Conservation (phyloP, 2,888 invertebrate genomes). For the Anoplius nigerrimus region DNA sequence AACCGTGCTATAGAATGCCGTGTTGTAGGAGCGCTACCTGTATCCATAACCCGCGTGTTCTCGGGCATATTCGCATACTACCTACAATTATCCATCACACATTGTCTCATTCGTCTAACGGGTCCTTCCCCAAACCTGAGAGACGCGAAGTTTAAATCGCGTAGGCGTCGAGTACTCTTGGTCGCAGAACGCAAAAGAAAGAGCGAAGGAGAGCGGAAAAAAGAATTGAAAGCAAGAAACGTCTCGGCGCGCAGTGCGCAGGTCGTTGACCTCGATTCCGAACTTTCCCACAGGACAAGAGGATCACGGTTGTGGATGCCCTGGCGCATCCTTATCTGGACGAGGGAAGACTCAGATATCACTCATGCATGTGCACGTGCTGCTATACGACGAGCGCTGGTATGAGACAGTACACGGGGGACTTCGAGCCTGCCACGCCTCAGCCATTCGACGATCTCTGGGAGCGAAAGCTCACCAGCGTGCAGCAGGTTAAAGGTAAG, state of each 20-base stretch:
- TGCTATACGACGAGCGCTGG: conserved; percentile 89
- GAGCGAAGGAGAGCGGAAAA: background rate
- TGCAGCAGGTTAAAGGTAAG: conserved; percentile 95
- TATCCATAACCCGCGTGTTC: too few species aligned
- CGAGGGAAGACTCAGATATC: conserved; percentile 98
- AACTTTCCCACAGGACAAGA: conserved; percentile 82
- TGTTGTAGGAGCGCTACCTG: too few species aligned
- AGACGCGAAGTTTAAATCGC: too few species aligned
- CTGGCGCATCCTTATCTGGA: conserved; percentile 98
- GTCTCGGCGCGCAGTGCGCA: background rate
- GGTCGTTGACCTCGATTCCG: conserved; percentile 21
- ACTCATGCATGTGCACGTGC: conserved; percentile 99
- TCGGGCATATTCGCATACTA: too few species aligned
- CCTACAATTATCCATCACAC: too few species aligned
- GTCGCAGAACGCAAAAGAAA: background rate
- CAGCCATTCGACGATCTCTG: conserved; percentile 96
- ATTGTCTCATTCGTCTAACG: too few species aligned
- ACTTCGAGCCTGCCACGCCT: conserved; percentile 94
- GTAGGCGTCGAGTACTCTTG: too few species aligned
- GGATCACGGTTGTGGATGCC: conserved; percentile 96
- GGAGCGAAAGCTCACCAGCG: conserved; percentile 95
- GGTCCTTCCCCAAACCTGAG: too few species aligned
- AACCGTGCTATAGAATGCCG: too few species aligned
- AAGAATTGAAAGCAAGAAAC: background rate
- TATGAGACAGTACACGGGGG: conserved; percentile 89